These are phyloP conservation scores for Vanacampus margaritifer DNA, from an alignment of 2,113 vertebrate genomes.

Conservation along the genomic window DNA sequence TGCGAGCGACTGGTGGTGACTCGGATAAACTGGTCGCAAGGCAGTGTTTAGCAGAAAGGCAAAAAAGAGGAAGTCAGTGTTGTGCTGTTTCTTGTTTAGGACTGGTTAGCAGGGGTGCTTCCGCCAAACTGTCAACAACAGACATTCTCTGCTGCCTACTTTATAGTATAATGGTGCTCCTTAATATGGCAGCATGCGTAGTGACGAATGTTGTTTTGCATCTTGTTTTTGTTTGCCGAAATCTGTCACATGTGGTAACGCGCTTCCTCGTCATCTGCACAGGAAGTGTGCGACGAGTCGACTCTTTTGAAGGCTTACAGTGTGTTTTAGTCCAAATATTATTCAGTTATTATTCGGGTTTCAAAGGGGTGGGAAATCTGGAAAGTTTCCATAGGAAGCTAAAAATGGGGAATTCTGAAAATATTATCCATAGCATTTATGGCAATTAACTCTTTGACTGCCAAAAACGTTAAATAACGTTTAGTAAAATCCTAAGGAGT, in stretches of 20 bases:
- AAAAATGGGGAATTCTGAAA: not conserved
- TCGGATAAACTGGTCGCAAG: slow-evolving; percentile 23
- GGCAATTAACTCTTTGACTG: no score
- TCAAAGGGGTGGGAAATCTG: slow-evolving; percentile 20
- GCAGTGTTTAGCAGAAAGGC: slow-evolving; percentile 5
- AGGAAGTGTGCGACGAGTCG: slow-evolving; percentile 35
- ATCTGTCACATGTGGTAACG: not conserved
- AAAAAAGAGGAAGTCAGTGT: slow-evolving; percentile 60
- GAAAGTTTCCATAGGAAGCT: not conserved
- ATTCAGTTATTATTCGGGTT: not conserved
- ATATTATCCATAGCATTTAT: not conserved
- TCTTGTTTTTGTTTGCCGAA: slow-evolving; percentile 1
- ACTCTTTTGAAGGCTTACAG: not conserved
- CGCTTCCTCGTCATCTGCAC: slow-evolving; percentile 38
- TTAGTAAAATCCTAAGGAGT: no score
- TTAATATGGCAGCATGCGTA: not conserved
- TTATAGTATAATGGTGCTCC: not conserved
- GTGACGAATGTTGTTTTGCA: not conserved
- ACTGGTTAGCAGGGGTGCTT: slow-evolving; percentile 12
- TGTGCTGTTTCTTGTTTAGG: slow-evolving; percentile 32
- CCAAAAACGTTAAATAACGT: no score
- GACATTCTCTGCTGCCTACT: not conserved
- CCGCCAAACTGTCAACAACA: not conserved
- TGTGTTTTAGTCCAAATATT: not conserved
- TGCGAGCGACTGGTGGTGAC: not conserved